Percentiles rank a stretch among this genome's conserved stretches.
Evolutionary conservation across 2,113 vertebrate genomes (phyloP).

Genomic region (Rhinoptilus africanus): DNA sequence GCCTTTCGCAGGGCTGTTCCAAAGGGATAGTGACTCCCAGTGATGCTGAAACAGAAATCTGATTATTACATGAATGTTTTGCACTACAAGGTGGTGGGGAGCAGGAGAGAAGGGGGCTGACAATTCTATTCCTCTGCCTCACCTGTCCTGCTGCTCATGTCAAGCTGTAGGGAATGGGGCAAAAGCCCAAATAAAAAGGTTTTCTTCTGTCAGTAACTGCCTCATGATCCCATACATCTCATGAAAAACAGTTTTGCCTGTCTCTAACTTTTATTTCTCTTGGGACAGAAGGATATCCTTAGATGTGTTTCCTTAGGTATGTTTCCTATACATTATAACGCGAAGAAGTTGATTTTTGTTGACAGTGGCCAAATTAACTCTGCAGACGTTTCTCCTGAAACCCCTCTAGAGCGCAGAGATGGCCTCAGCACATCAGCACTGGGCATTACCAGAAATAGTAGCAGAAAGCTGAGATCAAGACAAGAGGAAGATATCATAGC

Average conservation of each 20-base stretch:
- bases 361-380: neutral
- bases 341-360: neutral
- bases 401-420: neutral
- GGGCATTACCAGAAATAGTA: neutral
- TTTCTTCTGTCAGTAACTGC: neutral
- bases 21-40: neutral
- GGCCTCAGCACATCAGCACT: neutral
- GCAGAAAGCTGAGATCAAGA: neutral
- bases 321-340: neutral
- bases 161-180: neutral
- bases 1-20: neutral
- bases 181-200: neutral
- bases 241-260: neutral
- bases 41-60: neutral
- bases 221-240: neutral
- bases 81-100: neutral
- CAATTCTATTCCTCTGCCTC: neutral
- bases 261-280: neutral
- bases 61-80: neutral
- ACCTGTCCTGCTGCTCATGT: neutral
- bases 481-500: neutral
- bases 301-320: neutral
- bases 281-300: neutral
- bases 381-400: neutral
- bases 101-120: neutral